Percentiles rank a stretch among this genome's conserved stretches.
Conservation (phyloP, 2,888 invertebrate genomes). For the Acanthoscelides obtectus region DNA sequence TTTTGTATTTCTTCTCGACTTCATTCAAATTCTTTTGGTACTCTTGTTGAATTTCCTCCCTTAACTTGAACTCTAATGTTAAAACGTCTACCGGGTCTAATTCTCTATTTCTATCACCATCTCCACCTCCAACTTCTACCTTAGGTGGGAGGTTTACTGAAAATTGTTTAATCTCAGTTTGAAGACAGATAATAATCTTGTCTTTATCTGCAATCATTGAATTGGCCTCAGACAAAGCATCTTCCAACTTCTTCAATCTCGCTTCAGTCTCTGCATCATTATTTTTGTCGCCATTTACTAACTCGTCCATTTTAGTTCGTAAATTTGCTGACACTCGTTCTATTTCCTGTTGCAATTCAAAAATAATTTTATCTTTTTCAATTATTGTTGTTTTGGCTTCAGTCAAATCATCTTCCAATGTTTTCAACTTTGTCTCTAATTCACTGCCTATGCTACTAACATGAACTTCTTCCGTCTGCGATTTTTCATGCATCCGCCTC, state of each 20-base stretch:
- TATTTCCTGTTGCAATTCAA: constrained; percentile 5
- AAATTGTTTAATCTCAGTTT: background rate
- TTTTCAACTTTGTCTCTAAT: background rate
- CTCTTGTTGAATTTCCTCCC: constrained; percentile 34
- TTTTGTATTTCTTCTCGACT: constrained; percentile 33
- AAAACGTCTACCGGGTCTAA: constrained; percentile 21
- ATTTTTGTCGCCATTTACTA: constrained; percentile 10
- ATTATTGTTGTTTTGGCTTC: constrained; percentile 6
- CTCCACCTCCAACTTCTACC: background rate
- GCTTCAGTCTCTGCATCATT: background rate
- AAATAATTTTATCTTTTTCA: constrained; percentile 9
- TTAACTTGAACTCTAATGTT: constrained; percentile 30
- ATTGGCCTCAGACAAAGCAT: constrained; percentile 17
- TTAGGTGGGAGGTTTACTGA: background rate
- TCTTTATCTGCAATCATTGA: background rate
- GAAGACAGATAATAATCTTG: background rate
- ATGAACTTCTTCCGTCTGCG: background rate
- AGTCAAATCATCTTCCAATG: constrained; percentile 11
- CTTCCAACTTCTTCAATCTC: constrained; percentile 17
- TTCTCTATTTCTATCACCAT: constrained; percentile 1
- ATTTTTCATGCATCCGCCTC: background rate
- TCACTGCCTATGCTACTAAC: background rate
- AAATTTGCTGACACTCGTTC: background rate
- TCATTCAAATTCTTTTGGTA: constrained; percentile 29
- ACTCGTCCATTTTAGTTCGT: background rate